phyloP scores from a whole-genome alignment of 2,797 vertebrate species.

The Rhynchotus rufescens region DNA sequence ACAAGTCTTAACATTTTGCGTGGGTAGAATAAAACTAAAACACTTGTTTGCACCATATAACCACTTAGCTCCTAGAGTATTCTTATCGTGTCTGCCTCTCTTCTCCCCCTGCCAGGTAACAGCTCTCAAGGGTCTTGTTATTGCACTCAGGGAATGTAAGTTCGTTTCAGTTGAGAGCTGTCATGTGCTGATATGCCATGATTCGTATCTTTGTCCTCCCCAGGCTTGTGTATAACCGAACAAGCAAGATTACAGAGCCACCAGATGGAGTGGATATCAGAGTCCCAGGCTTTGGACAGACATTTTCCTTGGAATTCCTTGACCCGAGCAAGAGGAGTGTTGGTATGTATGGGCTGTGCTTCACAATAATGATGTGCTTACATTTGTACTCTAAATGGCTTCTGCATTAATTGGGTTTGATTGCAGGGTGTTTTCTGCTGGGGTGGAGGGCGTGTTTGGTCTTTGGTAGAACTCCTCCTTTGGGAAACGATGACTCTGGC shows the following conservation, averaged over 20 bases:
- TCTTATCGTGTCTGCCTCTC: not conserved
- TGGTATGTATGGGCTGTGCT: slow-evolving; percentile 83
- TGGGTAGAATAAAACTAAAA: not conserved
- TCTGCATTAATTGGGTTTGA: not conserved
- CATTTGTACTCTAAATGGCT: not conserved
- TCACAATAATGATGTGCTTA: not conserved
- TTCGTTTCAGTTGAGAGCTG: not conserved
- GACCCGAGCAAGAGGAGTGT: slow-evolving; percentile 92
- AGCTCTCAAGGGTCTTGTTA: slow-evolving; percentile 37
- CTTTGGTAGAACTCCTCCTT: not conserved
- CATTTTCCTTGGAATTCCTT: slow-evolving; percentile 92
- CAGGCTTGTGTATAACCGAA: slow-evolving; percentile 92
- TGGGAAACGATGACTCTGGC: not conserved
- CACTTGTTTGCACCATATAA: not conserved
- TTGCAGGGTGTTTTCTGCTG: not conserved
- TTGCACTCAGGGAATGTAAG: not conserved
- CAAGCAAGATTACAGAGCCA: slow-evolving; percentile 83
- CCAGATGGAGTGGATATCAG: slow-evolving; percentile 92
- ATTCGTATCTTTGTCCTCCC: not conserved
- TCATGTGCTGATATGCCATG: not conserved
- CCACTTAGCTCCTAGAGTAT: not conserved
- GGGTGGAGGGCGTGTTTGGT: not conserved
- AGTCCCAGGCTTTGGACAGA: slow-evolving; percentile 95
- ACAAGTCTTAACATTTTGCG: not conserved
- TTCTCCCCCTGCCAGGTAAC: not conserved